Base-by-base conservation (phyloP, 2,797 vertebrate species). In the Todus mexicanus region DNA sequence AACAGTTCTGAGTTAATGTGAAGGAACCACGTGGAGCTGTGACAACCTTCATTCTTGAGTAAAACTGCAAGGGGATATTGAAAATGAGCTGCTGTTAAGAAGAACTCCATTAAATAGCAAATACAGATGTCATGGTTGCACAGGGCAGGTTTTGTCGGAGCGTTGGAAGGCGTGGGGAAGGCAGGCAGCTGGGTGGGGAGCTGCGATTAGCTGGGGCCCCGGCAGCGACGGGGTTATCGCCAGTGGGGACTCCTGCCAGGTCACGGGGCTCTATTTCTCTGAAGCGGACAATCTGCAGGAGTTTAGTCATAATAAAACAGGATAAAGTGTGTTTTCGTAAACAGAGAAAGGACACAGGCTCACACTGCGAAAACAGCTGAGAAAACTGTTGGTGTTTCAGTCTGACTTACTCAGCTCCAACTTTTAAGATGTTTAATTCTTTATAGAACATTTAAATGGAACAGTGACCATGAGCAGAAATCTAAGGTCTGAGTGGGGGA, bases 261-360 rank as follows among this genome's bases (percentile, higher is more conserved):
- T 93, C 94, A 93, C 40, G 19, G 71, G 94, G 66, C 48, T 26
- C 1, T 14, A 71, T 50, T 61, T 66, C 80, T 84, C 85, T 70
- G 89, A 73, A 93, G 85, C 8, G 2, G 65, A 69, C 72, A 68
- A 53, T 83, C 89, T 88, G 92, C 89, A 70, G 80, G 60, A 92
- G 70, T 81, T 93, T 23, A 73, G 89, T 37, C 84, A 57, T 56
- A 90, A 84, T 90, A 88, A 91, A 87, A 51, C 79, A 64, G 92
- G 87, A 91, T 81, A 79, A 90, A 92, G 60, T 0, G 4, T 68
- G 90, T 82, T 94, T 91, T 81, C 0, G 2, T 88, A 81, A 86
- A 86, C 85, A 92, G 1, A 1, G 83, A 75, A 29, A 54, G 83
- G 89, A 87, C 12, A 1, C 20, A 2, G 81, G 53, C 40, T 90